Base-by-base conservation (phyloP, 2,113 vertebrate species). In the Notothenia coriiceps region DNA sequence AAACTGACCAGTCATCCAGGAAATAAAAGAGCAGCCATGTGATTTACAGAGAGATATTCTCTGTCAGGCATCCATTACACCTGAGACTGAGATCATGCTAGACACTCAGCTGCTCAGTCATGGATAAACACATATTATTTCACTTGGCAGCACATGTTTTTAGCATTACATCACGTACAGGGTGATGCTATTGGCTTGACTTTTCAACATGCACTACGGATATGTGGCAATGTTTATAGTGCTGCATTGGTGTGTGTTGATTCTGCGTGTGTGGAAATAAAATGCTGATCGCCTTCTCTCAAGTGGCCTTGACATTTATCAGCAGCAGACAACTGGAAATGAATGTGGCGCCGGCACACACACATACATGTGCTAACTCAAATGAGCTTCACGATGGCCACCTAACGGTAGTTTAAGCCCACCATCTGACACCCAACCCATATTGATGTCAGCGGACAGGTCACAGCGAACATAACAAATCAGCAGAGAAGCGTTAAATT, bases 381-480 rank as follows among this genome's bases (percentile, higher is more conserved):
- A 73, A 88, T 59, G 29, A 79, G 80, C 70, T 29, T 51, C 57
- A 61, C 82, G 74, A 83, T 75, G 79, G 83, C 72, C 81, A n/a
- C n/a, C n/a, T n/a, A n/a, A n/a, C n/a, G n/a, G n/a, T n/a, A n/a
- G 78, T 90, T 91, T 86, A 85, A 92, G 76, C 77, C 80, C 71
- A 56, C 63, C 17, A 18, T 74, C 79, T 87, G 90, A 92, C 92
- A 90, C 74, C 63, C 87, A 52, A 33, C 60, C 65, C 55, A 60
- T 86, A 91, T 90, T 86, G 88, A 94, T 91, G 87, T 80, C 29
- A 17, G 70, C 47, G 82, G 92, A 88, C 92, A 89, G 91, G 86
- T 81, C 90, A 87, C 74, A 4, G 82, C 77, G 89, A 87, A 90
- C 88, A 84, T 90, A 88, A 80, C 91, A 92, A 93, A 94, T 94